Base-by-base conservation (phyloP, 1,140 invertebrate genomes). In the Tetragnatha versicolor region DNA sequence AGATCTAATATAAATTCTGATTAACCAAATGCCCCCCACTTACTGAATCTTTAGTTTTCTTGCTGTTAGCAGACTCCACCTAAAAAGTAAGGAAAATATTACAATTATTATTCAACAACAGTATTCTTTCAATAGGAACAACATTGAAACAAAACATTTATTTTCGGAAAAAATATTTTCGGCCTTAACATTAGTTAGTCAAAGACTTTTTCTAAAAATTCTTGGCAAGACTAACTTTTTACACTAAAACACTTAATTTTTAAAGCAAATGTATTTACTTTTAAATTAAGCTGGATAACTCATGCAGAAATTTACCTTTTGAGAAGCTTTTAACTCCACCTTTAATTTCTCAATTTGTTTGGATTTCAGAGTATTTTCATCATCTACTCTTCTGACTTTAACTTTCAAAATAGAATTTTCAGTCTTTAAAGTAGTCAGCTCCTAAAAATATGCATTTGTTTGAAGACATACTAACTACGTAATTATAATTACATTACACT, bases 351-450 rank as follows among this genome's bases (percentile, higher is more conserved):
- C 77, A 31, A 79, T 70, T 17, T 79, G 77, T 51, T 33, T 70
- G 29, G 53, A 37, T 51, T 79, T 79, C 25, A 63, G 55, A 0
- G 51, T 3, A 39, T 72, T 79, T 79, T 79, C 77, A 63, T 79
- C 77, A 70, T 79, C 77, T 3, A 72, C 68, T 79, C 77, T 70
- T 53, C 77, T 47, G 31, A 79, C 66, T 65, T 68, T 79, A 5
- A 68, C 77, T 72, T 79, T 79, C 22, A 79, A 72, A 72, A 79
- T 70, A 0, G 60, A 70, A 22, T 79, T 79, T 45, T 79, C 77
- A 37, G 66, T 68, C 65, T 79, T 79, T 4, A 79, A 20, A 39
- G 66, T 70, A 14, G 77, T 17, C 14, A 79, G 37, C 53, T 79
- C 77, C 77, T 79, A 49, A 10, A 63, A 35, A 3, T n/a, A n/a